These are phyloP conservation scores for Andrena dorsata DNA, from an alignment of 2,888 invertebrate species.

Conservation along the genomic window DNA sequence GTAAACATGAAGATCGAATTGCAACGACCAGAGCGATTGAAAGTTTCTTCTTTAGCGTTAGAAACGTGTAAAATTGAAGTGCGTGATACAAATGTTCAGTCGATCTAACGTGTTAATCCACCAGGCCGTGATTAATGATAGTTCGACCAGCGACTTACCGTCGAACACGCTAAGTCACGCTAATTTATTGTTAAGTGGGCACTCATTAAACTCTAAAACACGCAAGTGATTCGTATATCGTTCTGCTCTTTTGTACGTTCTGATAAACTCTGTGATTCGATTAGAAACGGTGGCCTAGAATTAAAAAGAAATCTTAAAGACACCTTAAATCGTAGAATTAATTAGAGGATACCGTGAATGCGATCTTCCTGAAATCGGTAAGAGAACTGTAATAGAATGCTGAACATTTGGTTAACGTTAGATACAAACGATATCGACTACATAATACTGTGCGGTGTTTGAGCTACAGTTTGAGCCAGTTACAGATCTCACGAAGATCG, in stretches of 20 bases:
- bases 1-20: background rate
- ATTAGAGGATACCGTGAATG: background rate
- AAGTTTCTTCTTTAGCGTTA: background rate
- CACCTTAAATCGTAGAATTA: constrained; percentile 4
- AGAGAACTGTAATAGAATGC: background rate
- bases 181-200: background rate
- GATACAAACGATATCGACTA: constrained; percentile 8
- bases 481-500: constrained; percentile 21
- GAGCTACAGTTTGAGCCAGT: constrained; percentile 10
- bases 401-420: background rate
- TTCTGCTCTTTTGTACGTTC: background rate
- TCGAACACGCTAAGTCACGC: background rate
- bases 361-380: constrained; percentile 21
- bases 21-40: background rate
- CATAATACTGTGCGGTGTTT: constrained; percentile 25
- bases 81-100: constrained; percentile 22
- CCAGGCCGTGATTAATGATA: constrained; percentile 14
- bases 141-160: constrained; percentile 32
- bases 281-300: background rate
- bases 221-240: background rate
- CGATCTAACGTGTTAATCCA: constrained; percentile 9
- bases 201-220: background rate
- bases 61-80: constrained; percentile 25
- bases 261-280: background rate
- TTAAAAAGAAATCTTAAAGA: background rate